These are phyloP conservation scores for Oenanthe oenanthe DNA, from an alignment of 2,113 vertebrate genomes.

Conservation along the genomic window DNA sequence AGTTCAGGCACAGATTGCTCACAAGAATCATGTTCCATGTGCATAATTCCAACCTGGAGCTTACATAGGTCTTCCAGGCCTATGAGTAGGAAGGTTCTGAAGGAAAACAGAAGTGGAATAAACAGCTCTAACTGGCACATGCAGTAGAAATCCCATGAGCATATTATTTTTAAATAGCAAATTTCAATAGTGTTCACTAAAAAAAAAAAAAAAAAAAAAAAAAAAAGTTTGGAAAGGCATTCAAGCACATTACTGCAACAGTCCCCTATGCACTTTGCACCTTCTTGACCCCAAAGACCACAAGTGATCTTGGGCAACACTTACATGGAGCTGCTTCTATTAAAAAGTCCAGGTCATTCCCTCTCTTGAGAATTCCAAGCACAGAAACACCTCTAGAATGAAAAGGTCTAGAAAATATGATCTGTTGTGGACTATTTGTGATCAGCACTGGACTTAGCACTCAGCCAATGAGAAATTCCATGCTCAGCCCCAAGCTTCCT, in stretches of 20 bases:
- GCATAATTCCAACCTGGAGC: background rate
- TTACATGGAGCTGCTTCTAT: background rate
- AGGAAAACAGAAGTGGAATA: background rate
- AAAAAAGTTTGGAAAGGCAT: background rate
- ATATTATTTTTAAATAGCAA: background rate
- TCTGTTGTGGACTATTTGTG: background rate
- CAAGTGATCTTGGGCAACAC: background rate
- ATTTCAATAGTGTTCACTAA: background rate
- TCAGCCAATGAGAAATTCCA: background rate
- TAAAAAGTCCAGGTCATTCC: background rate
- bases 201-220: background rate
- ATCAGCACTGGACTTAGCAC: background rate
- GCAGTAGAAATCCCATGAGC: background rate
- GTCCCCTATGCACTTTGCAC: background rate
- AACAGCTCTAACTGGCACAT: background rate
- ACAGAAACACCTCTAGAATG: background rate
- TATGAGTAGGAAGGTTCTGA: background rate
- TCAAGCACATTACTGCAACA: background rate
- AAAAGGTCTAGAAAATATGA: background rate
- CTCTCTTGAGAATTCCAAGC: background rate
- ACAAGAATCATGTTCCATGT: background rate
- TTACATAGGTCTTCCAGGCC: background rate
- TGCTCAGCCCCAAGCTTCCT: background rate
- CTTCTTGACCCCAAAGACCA: background rate
- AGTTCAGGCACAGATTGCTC: conserved; percentile 14